phyloP scores from a whole-genome alignment of 2,113 vertebrate species.

The Drymodes brunneopygia region DNA sequence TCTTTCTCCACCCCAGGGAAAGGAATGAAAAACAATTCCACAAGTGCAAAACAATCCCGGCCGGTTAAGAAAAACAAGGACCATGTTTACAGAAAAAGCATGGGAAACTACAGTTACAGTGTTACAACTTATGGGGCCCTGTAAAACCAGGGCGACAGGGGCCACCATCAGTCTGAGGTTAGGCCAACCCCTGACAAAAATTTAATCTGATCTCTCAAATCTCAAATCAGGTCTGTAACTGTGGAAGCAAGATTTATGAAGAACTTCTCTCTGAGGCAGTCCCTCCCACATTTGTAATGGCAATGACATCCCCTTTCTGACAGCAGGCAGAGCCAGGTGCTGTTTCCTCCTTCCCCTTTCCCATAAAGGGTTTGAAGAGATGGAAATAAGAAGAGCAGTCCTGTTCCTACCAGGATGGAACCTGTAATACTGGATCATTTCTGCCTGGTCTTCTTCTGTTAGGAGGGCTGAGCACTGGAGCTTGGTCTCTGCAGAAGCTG shows the following conservation, averaged over 20 bases:
- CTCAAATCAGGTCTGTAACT: neutral
- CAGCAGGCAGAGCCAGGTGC: neutral
- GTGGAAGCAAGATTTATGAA: neutral
- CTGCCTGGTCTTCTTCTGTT: neutral
- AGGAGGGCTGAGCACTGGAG: neutral
- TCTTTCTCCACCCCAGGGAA: too few relatives aligned
- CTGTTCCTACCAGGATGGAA: neutral
- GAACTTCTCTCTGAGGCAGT: neutral
- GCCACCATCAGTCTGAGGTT: neutral
- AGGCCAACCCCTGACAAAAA: neutral
- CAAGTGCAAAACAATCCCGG: too few relatives aligned
- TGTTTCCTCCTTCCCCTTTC: neutral
- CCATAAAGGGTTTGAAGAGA: neutral
- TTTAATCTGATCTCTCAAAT: neutral
- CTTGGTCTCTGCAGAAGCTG: neutral
- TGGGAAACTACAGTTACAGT: too few relatives aligned
- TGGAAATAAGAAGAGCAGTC: neutral
- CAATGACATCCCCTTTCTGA: neutral
- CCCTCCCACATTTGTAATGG: neutral
- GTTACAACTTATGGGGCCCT: too few relatives aligned
- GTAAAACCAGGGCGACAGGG: too few relatives aligned
- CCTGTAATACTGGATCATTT: neutral
- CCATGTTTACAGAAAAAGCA: too few relatives aligned
- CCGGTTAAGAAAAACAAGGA: too few relatives aligned
- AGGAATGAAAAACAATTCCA: too few relatives aligned